These are phyloP conservation scores for Tanytarsus gracilentus DNA, from an alignment of 2,888 invertebrate species.

Conservation along the genomic window DNA sequence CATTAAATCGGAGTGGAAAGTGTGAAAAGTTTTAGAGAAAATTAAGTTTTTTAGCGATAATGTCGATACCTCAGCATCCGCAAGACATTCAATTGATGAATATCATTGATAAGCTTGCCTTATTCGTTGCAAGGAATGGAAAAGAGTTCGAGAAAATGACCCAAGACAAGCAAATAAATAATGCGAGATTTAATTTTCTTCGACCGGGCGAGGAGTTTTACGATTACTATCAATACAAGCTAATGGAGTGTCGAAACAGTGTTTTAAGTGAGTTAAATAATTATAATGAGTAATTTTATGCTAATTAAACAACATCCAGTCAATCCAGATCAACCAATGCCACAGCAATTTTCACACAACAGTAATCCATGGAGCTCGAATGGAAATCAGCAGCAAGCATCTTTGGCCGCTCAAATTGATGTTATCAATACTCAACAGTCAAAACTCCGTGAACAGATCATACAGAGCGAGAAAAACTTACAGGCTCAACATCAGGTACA, in stretches of 20 bases:
- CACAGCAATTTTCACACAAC: constrained; percentile 38
- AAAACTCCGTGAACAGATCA: constrained; percentile 80
- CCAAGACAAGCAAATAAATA: constrained; percentile 95
- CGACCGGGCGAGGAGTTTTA: constrained; percentile 86
- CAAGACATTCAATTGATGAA: constrained; percentile 84
- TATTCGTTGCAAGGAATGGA: constrained; percentile 98
- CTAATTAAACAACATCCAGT: constrained; percentile 45
- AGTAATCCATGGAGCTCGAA: constrained; percentile 7
- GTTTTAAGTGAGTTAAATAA: background rate
- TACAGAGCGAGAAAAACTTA: constrained; percentile 92
- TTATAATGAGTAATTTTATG: constrained; percentile 35
- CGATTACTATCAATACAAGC: constrained; percentile 95
- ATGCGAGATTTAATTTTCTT: constrained; percentile 93
- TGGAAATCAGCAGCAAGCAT: background rate
- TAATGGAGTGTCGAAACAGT: constrained; percentile 72
- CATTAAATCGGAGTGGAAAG: background rate
- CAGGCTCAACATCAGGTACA: constrained; percentile 87
- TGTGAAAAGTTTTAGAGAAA: background rate
- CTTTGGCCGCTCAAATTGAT: constrained; percentile 45
- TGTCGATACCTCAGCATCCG: constrained; percentile 39
- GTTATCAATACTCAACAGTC: constrained; percentile 67
- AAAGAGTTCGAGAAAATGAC: constrained; percentile 99
- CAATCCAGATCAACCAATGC: constrained; percentile 42
- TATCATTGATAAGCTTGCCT: constrained; percentile 97
- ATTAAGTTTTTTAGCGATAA: background rate